Conservation (phyloP, 37 sponge, comb jelly and placozoan genomes). For the Axinella damicornis region DNA sequence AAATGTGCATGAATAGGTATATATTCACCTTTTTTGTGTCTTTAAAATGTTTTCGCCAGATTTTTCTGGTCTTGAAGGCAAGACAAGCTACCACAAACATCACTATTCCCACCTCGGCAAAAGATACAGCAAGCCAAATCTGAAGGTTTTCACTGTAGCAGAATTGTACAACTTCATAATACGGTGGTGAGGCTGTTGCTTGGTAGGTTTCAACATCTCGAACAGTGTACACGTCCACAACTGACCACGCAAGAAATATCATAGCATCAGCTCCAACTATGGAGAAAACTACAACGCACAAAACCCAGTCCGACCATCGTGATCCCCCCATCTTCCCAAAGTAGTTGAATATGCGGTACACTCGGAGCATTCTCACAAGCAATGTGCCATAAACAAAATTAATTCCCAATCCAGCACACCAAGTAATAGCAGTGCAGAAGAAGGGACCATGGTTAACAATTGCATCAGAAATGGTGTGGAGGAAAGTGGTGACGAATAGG, state of each 20-base stretch:
- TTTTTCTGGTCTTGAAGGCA: slow-evolving; percentile 42
- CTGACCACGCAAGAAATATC: slow-evolving; percentile 5
- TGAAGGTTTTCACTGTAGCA: slow-evolving; percentile 6
- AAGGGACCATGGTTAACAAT: neutral
- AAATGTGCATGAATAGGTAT: slow-evolving; percentile 3
- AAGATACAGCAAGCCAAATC: slow-evolving; percentile 15
- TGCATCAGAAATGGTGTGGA: neutral
- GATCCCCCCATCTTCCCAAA: slow-evolving; percentile 34
- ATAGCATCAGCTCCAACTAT: slow-evolving; percentile 17
- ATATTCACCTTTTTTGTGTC: slow-evolving; percentile 55
- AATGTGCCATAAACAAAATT: slow-evolving; percentile 38
- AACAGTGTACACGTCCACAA: slow-evolving; percentile 2
- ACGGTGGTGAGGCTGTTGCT: neutral
- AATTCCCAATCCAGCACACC: slow-evolving; percentile 2
- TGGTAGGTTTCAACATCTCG: neutral
- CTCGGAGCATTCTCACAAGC: slow-evolving; percentile 35
- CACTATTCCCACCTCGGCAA: slow-evolving; percentile 9
- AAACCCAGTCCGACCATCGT: slow-evolving; percentile 30
- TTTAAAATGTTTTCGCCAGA: slow-evolving; percentile 29
- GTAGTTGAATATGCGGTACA: slow-evolving; percentile 42
- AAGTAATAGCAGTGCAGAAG: slow-evolving; percentile 6
- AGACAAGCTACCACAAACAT: slow-evolving; percentile 20
- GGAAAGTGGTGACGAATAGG: slow-evolving; percentile 6
- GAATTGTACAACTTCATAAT: slow-evolving; percentile 5
- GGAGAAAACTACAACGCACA: slow-evolving; percentile 3